Conservation (phyloP, 2,888 invertebrate species). For the Drosophila vallismaia region DNA sequence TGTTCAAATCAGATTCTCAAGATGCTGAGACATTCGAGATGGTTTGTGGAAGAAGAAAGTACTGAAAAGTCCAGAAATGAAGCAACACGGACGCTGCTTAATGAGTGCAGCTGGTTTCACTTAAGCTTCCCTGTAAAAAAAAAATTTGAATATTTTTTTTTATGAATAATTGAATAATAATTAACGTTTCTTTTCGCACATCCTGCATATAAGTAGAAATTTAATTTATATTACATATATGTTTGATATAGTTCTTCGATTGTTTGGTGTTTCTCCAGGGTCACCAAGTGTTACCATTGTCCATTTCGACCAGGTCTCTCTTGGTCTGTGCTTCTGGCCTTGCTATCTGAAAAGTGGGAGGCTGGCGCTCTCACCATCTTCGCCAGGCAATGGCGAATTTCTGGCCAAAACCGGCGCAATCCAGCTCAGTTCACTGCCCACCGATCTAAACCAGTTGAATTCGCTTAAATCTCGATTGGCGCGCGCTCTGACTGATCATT, state of each 20-base stretch:
- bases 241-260: not conserved
- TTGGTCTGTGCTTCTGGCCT: constrained; percentile 17
- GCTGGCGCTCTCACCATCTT: constrained; percentile 18
- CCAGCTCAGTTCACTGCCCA: constrained; percentile 74
- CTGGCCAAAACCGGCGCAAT: constrained; percentile 80
- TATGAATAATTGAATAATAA: too few relatives aligned
- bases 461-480: constrained; percentile 69
- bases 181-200: too few relatives aligned
- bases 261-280: constrained; percentile 4
- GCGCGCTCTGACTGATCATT: constrained; percentile 43
- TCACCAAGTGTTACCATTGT: not conserved
- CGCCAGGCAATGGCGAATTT: constrained; percentile 39
- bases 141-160: not conserved
- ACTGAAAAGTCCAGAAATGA: constrained; percentile 18
- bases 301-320: constrained; percentile 14
- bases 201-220: too few relatives aligned
- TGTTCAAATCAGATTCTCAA: constrained; percentile 13
- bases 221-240: not conserved
- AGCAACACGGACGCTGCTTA: constrained; percentile 2
- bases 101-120: not conserved
- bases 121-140: not conserved
- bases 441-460: constrained; percentile 82
- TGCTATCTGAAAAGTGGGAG: constrained; percentile 7
- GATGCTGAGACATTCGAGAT: constrained; percentile 3
- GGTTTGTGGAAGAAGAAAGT: not conserved